Conservation (phyloP, 2,797 vertebrate genomes). For the Emydoidea blandingii region DNA sequence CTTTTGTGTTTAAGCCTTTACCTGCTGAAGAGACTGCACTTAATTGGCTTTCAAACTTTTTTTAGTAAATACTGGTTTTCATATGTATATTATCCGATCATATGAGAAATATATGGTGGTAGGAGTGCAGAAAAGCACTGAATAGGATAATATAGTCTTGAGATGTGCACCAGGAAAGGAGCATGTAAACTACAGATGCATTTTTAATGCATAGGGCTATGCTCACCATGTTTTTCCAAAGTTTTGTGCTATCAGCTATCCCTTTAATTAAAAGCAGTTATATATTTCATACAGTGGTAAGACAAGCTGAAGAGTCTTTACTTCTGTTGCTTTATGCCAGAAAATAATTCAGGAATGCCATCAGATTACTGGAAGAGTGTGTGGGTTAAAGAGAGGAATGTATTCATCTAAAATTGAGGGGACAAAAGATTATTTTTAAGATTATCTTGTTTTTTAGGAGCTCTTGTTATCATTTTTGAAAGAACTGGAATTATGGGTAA, state of each 20-base stretch:
- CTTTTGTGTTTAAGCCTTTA: fast-evolving
- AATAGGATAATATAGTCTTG: not conserved
- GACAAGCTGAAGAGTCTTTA: not conserved
- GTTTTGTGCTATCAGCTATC: not conserved
- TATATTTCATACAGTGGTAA: not conserved
- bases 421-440: not conserved
- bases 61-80: fast-evolving
- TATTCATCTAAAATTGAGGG: not conserved
- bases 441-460: fast-evolving
- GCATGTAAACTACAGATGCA: not conserved
- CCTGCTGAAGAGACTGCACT: too few species aligned
- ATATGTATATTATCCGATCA: fast-evolving
- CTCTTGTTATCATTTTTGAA: fast-evolving
- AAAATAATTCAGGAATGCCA: not conserved
- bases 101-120: fast-evolving
- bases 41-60: fast-evolving
- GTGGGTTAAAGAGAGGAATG: not conserved
- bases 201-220: not conserved
- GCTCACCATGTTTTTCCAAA: not conserved
- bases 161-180: not conserved
- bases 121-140: not conserved
- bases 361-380: not conserved
- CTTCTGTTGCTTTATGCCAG: not conserved
- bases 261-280: not conserved
- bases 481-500: not conserved